Base-by-base conservation (phyloP, 2,888 invertebrate genomes). In the Drosophila trichaetosa region DNA sequence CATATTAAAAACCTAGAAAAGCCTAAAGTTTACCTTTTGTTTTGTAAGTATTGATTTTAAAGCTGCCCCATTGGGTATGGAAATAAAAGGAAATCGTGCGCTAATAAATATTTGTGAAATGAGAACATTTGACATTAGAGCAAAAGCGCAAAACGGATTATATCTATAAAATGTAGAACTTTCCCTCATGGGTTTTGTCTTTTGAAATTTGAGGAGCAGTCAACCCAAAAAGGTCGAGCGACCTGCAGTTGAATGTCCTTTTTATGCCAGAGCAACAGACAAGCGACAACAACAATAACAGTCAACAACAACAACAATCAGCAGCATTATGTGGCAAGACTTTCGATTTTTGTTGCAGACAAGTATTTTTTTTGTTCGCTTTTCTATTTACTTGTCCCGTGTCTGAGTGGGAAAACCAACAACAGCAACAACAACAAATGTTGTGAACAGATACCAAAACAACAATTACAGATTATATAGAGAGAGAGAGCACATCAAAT, bases 161-260 rank as follows among this genome's bases (percentile, higher is more conserved):
- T 36, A n/a, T 51, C 36, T 51, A 51, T 42, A 6, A 27, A 24
- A 11, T n/a, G 27, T 13, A 24, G n/a, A 36, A 42, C 1, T 31
- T 58, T 29, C 48, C 2, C 11, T 10, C 10, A 21, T 33, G 34
- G 16, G n/a, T 46, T 11, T 68, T 69, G 61, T 49, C 56, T 49
- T 52, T 56, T 21, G 59, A 67, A 72, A 81, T 54, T 57, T 51
- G 40, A 81, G 33, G 62, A 64, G 27, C 21, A 62, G 58, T 54
- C 46, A 46, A 21, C 57, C 13, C 2, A 46, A 59, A 67, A 79
- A 70, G 79, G 69, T 73, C 69, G 57, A 21, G 66, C 60, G 61
- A 74, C 74, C 82, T 79, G 64, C 77, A 84, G 84, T 85, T 85
- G 81, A 87, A 85, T 82, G 87, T 85, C 81, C 84, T 84, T 81